Conservation (phyloP, 1,140 invertebrate species). For the Mesaphorura yosii region DNA sequence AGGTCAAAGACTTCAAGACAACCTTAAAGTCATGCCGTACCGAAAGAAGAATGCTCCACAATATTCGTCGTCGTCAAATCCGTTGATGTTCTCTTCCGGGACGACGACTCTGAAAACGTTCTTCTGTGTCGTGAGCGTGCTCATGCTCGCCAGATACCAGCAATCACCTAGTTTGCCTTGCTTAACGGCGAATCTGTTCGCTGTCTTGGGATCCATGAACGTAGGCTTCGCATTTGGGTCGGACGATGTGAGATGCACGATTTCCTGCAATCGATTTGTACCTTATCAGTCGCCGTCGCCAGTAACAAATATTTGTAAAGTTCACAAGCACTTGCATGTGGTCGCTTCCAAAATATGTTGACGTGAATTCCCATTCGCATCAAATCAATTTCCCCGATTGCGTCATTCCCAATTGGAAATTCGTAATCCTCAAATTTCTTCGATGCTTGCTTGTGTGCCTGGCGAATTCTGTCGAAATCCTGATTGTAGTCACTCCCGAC, state of each 20-base stretch:
- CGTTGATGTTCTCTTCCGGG: neutral
- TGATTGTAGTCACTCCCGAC: too few species aligned
- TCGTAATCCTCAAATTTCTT: neutral
- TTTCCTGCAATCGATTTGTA: neutral
- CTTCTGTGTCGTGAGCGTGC: neutral
- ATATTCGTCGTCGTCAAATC: neutral
- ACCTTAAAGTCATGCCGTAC: too few species aligned
- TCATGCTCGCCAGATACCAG: neutral
- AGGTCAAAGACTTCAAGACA: too few species aligned
- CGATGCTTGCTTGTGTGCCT: neutral
- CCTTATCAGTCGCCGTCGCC: neutral
- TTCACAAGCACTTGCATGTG: neutral
- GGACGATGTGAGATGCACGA: neutral
- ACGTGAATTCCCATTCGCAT: neutral
- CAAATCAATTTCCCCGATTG: neutral
- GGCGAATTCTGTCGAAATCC: neutral
- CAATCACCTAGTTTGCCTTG: neutral
- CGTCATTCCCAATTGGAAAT: neutral
- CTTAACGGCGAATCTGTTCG: neutral
- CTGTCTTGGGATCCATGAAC: neutral
- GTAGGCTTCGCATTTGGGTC: neutral
- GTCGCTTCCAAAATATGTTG: neutral
- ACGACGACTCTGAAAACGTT: neutral
- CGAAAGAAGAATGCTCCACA: neutral
- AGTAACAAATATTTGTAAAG: neutral